Conservation (phyloP, 1,140 invertebrate species). For the Carposina sasakii region DNA sequence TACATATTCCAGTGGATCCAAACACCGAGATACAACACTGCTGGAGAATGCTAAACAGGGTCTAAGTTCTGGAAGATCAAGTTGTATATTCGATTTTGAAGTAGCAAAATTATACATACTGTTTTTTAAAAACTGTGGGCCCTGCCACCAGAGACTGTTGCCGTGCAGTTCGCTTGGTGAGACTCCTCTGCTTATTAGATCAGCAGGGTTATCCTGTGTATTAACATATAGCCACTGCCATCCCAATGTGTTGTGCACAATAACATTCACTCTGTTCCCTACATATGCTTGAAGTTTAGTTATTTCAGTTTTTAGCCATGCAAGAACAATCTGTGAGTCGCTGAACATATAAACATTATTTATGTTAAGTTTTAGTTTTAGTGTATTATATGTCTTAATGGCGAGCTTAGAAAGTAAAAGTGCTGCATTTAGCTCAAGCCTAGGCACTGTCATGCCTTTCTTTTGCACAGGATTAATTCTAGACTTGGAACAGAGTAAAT, state of each 20-base stretch:
- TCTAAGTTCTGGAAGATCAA: background rate
- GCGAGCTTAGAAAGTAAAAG: too few relatives aligned
- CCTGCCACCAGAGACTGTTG: background rate
- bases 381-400: too few relatives aligned
- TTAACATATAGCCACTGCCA: constrained; percentile 4
- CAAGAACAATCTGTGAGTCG: too few relatives aligned
- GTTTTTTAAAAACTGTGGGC: background rate
- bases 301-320: background rate
- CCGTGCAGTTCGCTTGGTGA: background rate
- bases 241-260: background rate
- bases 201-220: constrained; percentile 10
- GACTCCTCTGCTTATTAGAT: constrained; percentile 8
- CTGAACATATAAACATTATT: too few relatives aligned
- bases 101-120: background rate
- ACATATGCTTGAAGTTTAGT: background rate
- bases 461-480: too few relatives aligned
- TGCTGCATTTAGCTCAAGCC: too few relatives aligned
- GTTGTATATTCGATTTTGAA: background rate
- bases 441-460: too few relatives aligned
- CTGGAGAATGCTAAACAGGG: background rate
- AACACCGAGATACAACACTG: background rate
- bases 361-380: too few relatives aligned
- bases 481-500: too few relatives aligned
- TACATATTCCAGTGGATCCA: background rate
- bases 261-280: background rate